These are phyloP conservation scores for Hyla sarda DNA, from an alignment of 2,113 vertebrate species.

Conservation along the genomic window DNA sequence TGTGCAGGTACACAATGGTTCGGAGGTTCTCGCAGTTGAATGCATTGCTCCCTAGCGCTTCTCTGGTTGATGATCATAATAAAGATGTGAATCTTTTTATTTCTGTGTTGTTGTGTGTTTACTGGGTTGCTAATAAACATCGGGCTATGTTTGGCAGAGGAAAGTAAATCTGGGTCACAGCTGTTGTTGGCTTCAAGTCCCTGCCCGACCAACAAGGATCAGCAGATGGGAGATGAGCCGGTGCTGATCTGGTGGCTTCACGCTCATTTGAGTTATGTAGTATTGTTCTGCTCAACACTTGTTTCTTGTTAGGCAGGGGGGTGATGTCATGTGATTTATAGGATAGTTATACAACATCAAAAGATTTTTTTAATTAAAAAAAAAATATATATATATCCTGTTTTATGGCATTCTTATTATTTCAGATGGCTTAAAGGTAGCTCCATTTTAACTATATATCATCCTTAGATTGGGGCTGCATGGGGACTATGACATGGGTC, in stretches of 20 bases:
- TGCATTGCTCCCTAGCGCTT: conserved; percentile 43
- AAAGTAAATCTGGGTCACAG: conserved; percentile 51
- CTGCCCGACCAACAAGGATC: conserved; percentile 49
- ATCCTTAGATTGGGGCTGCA: too few species aligned
- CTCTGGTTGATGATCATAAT: conserved; percentile 57
- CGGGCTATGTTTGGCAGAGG: conserved; percentile 51
- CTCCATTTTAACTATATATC: too few species aligned
- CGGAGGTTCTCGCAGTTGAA: conserved; percentile 39
- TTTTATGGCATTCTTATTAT: too few species aligned
- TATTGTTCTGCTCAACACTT: conserved; percentile 23
- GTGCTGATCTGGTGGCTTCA: conserved; percentile 7
- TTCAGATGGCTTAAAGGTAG: neutral
- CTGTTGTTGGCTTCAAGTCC: conserved; percentile 45
- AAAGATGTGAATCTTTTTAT: conserved; percentile 55
- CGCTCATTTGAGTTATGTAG: neutral
- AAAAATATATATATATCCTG: too few species aligned
- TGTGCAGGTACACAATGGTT: conserved; percentile 50
- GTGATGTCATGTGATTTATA: neutral
- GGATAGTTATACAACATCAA: neutral
- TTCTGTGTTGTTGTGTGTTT: conserved; percentile 20
- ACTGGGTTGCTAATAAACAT: conserved; percentile 57
- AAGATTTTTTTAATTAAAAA: neutral
- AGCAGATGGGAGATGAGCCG: conserved; percentile 47
- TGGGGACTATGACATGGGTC: too few species aligned
- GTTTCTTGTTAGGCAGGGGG: neutral